Base-by-base conservation (phyloP, 2,888 invertebrate species). In the Andrena marginata region DNA sequence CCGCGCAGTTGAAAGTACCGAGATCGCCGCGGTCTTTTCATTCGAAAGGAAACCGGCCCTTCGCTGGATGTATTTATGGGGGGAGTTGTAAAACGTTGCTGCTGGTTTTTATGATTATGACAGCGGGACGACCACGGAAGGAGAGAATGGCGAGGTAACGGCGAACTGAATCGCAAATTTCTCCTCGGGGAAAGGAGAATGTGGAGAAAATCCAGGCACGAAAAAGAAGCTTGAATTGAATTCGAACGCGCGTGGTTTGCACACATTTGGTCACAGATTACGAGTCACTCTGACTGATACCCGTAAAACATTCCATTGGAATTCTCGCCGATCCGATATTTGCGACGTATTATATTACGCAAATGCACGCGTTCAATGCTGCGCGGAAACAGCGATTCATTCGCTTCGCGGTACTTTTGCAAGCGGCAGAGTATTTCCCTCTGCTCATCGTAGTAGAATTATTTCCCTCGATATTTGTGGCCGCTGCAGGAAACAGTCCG, bases 401-500 rank as follows among this genome's bases (percentile, higher is more conserved):
- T 77, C 42, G 54, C 13, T n/a, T 64, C 31, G 2, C 3, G 10
- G 16, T 54, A 29, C 31, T 48, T 65, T 65, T 42, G 35, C 48
- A 35, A 10, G 29, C n/a, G 26, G 5, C 26, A 8, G 23, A 16
- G 42, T 16, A 42, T 42, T 23, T 23, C 7, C 20, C 23, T 2
- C 49, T 23, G 20, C 8, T 10, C 35, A 10, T 26, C 51, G 51
- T 26, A 1, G 26, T 7, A 16, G 51, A 69, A 80, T 81, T 81
- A 80, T 74, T 81, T 74, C 26, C 33, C 51, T 35, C 69, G 33
- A 71, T 80, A 56, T 60, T 80, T 71, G 26, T 65, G 29, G 26
- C 2, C 51, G 8, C 26, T 2, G 6, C 48, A 65, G 10, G 69
- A 59, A 56, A 73, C 64, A 65, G 63, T 64, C 49, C 26, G 64